Percentiles rank a stretch among this genome's conserved stretches.
Evolutionary conservation across 2,797 vertebrate species (phyloP).

Genomic region (Danio choprae): DNA sequence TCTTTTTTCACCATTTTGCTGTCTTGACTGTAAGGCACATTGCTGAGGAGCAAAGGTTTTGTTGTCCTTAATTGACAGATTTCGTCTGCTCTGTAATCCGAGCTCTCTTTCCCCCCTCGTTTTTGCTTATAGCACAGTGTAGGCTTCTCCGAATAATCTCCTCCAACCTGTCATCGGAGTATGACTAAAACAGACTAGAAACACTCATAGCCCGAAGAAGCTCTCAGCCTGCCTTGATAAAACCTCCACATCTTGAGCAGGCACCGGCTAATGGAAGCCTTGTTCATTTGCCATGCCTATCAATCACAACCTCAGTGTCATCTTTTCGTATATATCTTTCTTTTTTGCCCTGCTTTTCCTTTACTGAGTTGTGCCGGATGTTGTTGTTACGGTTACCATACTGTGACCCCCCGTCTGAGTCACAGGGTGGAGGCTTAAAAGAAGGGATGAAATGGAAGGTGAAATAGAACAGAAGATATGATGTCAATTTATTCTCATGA

Average conservation of each 20-base stretch:
- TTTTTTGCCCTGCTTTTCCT: slow-evolving; percentile 57
- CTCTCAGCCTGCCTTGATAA: slow-evolving; percentile 59
- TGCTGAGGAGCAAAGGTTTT: slow-evolving; percentile 43
- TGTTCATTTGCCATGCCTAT: slow-evolving; percentile 79
- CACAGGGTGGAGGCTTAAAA: slow-evolving; percentile 66
- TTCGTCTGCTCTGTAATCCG: slow-evolving; percentile 37
- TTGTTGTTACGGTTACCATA: slow-evolving; percentile 63
- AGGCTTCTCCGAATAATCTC: slow-evolving; percentile 64
- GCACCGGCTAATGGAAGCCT: slow-evolving; percentile 73
- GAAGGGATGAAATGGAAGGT: slow-evolving; percentile 68
- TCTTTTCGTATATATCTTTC: slow-evolving; percentile 68
- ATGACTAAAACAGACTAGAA: slow-evolving; percentile 41
- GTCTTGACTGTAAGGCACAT: not conserved
- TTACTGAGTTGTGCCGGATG: slow-evolving; percentile 56
- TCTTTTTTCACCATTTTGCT: slow-evolving; percentile 30
- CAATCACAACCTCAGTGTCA: slow-evolving; percentile 76
- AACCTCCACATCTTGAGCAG: slow-evolving; percentile 40
- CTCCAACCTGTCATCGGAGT: slow-evolving; percentile 38
- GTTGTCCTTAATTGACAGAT: slow-evolving; percentile 41
- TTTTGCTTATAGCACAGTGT: slow-evolving; percentile 42
- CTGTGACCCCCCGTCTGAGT: slow-evolving; percentile 71
- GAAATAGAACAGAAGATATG: slow-evolving; percentile 62
- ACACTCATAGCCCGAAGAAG: slow-evolving; percentile 68
- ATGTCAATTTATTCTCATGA: slow-evolving; percentile 63
- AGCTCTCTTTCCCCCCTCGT: slow-evolving; percentile 32